Evolutionary conservation across 2,888 invertebrate genomes (phyloP), one percentile per base, ranked within the genome.

Genomic region (Cheilosia impressa): DNA sequence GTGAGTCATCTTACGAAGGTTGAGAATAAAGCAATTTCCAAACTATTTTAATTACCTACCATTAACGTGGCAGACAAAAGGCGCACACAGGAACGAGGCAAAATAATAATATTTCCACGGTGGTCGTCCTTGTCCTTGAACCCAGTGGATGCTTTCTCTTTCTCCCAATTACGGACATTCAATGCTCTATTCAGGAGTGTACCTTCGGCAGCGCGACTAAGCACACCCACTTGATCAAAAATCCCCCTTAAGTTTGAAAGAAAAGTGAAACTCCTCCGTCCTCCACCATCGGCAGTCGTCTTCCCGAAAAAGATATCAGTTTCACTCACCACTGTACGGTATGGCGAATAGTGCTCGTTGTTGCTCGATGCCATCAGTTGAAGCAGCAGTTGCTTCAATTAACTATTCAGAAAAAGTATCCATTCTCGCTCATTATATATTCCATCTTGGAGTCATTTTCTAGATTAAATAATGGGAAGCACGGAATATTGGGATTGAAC

Each of bases 371-470:
- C 55, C 69, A 71, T 43, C 69, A 50, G 2, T 22, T 22, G 22
- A 22, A 22, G 38, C 63, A 63, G 63, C 62, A 78, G 78, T 63
- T 78, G 69, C 55, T 63, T 71, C 78, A 78, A 78, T 78, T 78
- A 78, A 78, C 69, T 78, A 57, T 69, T 55, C 50, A 4, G 38
- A n/a, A 41, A 58, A 57, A 71, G 63, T 71, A 78, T 55, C 78
- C 55, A 69, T 55, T 78, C 41, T 47, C 50, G 50, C 78, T 78
- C 78, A 78, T 78, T 78, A 78, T 47, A 62, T 52, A 78, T 71
- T 78, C 69, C 63, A 78, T 71, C 63, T 71, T 71, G 63, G 34
- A 57, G 62, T 53, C 24, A 77, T 47, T 52, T 77, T 77, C 45
- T 13, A 45, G 34, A 55, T 9, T 31, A 27, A 4, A 45, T 27